phyloP scores from a whole-genome alignment of 2,797 vertebrate species.

The Tragelaphus oryx region DNA sequence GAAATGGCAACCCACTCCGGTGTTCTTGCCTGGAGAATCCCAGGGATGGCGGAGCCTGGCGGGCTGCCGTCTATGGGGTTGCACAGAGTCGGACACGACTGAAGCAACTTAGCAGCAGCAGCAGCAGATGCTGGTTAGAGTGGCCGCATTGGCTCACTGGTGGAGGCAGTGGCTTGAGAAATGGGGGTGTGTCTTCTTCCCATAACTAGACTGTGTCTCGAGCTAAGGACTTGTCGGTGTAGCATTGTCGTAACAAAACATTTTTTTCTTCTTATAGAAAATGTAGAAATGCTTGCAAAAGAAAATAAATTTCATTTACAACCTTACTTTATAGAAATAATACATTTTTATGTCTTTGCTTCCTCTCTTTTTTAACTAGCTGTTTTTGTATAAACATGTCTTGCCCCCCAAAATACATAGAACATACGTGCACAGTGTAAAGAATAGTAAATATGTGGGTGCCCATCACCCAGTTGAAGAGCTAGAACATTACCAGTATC shows the following conservation, averaged over 20 bases:
- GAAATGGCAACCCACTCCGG: too few relatives aligned
- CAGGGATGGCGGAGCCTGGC: too few relatives aligned
- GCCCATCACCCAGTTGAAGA: background rate
- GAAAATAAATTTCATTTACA: background rate
- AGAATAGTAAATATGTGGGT: background rate
- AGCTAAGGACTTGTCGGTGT: background rate
- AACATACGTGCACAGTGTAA: background rate
- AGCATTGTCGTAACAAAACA: background rate
- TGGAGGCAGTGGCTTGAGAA: background rate
- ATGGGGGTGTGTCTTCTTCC: background rate
- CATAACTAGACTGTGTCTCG: background rate
- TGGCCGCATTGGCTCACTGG: background rate
- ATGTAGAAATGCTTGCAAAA: background rate
- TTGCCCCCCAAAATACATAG: background rate
- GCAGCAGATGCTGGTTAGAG: background rate
- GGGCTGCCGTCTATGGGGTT: too few relatives aligned
- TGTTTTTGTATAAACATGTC: background rate
- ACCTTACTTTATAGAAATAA: background rate
- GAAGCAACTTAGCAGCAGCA: too few relatives aligned
- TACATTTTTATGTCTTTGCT: background rate
- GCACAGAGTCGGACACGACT: too few relatives aligned
- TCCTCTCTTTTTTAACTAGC: background rate
- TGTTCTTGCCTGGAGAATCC: too few relatives aligned
- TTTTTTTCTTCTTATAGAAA: background rate
- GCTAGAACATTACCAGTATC: background rate